Evolutionary conservation across 2,113 vertebrate genomes (phyloP).

Genomic region (Gobio gobio): DNA sequence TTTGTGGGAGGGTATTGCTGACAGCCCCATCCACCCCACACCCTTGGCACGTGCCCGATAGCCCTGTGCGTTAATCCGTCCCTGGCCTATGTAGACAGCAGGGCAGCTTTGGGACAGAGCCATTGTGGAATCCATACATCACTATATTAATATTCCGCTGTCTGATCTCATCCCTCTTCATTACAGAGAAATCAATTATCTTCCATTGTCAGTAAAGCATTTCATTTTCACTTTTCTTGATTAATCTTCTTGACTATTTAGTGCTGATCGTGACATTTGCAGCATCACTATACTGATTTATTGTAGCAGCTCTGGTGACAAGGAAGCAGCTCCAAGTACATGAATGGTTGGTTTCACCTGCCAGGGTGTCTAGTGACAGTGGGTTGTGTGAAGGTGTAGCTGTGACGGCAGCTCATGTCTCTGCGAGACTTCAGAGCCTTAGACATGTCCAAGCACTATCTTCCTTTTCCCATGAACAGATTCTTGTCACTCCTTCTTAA

Average conservation of each 20-base stretch:
- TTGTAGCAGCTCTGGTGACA: not conserved
- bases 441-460: not conserved
- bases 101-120: not conserved
- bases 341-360: conserved; percentile 21
- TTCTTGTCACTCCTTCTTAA: not conserved
- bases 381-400: conserved; percentile 5
- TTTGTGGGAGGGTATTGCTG: too few relatives aligned
- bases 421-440: not conserved
- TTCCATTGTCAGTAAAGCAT: not conserved
- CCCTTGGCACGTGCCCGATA: too few relatives aligned
- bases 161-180: conserved; percentile 4
- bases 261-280: not conserved
- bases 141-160: not conserved
- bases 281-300: conserved; percentile 1
- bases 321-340: not conserved
- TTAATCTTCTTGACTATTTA: not conserved
- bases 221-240: not conserved
- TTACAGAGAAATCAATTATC: not conserved
- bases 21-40: too few relatives aligned
- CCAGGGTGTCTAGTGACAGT: not conserved
- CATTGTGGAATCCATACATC: not conserved
- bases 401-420: conserved; percentile 2
- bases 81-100: not conserved
- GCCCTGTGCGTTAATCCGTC: too few relatives aligned
- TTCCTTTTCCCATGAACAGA: not conserved